Base-by-base conservation (phyloP, 2,113 vertebrate genomes). In the Halichoeres trimaculatus region DNA sequence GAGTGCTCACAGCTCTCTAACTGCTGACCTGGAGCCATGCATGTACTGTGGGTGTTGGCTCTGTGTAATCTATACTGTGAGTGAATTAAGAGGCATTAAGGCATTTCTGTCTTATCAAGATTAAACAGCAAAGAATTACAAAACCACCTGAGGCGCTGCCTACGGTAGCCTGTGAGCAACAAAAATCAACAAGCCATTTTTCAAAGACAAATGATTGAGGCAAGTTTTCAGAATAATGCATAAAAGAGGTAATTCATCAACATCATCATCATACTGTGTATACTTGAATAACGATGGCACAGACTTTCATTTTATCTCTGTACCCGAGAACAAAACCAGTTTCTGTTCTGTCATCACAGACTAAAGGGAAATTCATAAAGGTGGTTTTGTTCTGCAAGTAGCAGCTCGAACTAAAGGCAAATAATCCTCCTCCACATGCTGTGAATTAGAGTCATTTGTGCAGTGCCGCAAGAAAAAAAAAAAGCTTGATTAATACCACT, bases 41-140 rank as follows among this genome's bases (percentile, higher is more conserved):
- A 41, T 62, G 77, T 17, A 35, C 23, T 55, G 59, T 2, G 61
- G 35, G 63, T 13, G 60, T 26, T 22, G 79, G 20, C 13, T 34
- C 52, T 10, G 14, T 70, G 50, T 76, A 16, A 59, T 71, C 52
- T 71, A 43, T 5, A 30, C 17, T 14, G 53, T 12, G 43, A 54
- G 38, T 14, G 34, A 68, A 77, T 65, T 30, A 61, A 70, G 57
- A 71, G 13, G 1, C 23, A 59, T 40, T 58, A 58, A 60, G 70
- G 58, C 0, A 52, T 74, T 76, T 71, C 24, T 78, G 17, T 54
- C 45, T 54, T 7, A 38, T 56, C 47, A 58, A 54, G 40, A 63
- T 43, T 16, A 59, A 65, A 55, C 17, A 74, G 24, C 16, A 48
- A 43, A 20, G 2, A 11, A 22, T 47, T 45, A 9, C 12, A 52